Evolutionary conservation across 1,140 invertebrate genomes (phyloP).

Genomic region (Drosophila biarmipes): DNA sequence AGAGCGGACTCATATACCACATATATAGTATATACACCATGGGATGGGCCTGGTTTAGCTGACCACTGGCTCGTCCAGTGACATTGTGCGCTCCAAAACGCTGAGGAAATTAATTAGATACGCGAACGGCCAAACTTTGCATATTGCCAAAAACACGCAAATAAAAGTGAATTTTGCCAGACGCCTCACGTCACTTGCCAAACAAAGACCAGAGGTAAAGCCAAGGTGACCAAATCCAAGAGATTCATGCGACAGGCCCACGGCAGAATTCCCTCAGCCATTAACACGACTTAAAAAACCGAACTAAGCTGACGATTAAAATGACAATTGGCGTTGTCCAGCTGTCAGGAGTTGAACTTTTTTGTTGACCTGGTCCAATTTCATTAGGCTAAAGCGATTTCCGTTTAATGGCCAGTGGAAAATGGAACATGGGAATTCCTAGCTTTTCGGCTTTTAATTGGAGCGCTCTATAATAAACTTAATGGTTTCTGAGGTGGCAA

Average conservation of each 20-base stretch:
- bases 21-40: slow-evolving; percentile 23
- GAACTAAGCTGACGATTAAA: slow-evolving; percentile 38
- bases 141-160: slow-evolving; percentile 63
- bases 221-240: slow-evolving; percentile 55
- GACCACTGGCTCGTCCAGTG: slow-evolving; percentile 48
- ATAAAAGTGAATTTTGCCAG: slow-evolving; percentile 40
- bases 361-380: slow-evolving; percentile 46
- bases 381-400: slow-evolving; percentile 49
- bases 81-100: slow-evolving; percentile 53
- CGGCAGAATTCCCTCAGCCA: slow-evolving; percentile 40
- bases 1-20: not conserved
- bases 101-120: slow-evolving; percentile 68
- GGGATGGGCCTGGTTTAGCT: slow-evolving; percentile 30
- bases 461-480: slow-evolving; percentile 33
- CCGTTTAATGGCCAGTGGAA: slow-evolving; percentile 61
- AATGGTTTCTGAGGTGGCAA: slow-evolving; percentile 36
- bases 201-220: slow-evolving; percentile 32
- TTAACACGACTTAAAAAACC: slow-evolving; percentile 6
- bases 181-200: slow-evolving; percentile 46
- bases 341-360: slow-evolving; percentile 56
- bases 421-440: slow-evolving; percentile 74
- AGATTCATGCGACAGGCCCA: slow-evolving; percentile 63
- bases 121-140: slow-evolving; percentile 54
- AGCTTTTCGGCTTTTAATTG: slow-evolving; percentile 34
- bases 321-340: slow-evolving; percentile 46